phyloP scores from a whole-genome alignment of 1,140 invertebrate genomes.

The Brachionus plicatilis region DNA sequence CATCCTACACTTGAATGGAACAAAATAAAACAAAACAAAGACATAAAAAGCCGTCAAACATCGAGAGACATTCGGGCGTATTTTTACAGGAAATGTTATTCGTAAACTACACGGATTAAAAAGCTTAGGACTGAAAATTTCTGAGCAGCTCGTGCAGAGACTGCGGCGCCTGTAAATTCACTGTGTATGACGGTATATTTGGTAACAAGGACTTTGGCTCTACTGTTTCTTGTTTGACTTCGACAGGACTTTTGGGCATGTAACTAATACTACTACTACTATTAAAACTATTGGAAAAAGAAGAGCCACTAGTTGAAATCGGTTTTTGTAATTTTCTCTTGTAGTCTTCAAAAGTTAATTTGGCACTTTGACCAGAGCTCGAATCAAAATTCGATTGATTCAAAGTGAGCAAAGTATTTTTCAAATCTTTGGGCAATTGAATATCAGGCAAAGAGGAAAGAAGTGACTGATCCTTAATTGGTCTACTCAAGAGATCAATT shows the following conservation, averaged over 20 bases:
- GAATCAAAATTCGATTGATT: neutral
- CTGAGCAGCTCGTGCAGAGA: slow-evolving; percentile 34
- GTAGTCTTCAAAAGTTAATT: slow-evolving; percentile 32
- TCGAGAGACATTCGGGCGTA: neutral
- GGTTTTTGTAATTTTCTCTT: slow-evolving; percentile 29
- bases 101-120: slow-evolving; percentile 7
- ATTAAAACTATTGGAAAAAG: neutral
- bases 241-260: neutral
- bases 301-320: neutral
- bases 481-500: neutral
- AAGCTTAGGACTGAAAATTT: slow-evolving; percentile 37
- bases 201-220: neutral
- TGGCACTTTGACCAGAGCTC: neutral
- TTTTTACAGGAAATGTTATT: neutral
- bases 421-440: slow-evolving; percentile 14
- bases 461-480: neutral
- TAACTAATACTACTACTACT: neutral
- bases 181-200: slow-evolving; percentile 17
- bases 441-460: slow-evolving; percentile 2
- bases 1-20: neutral
- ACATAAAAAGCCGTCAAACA: neutral
- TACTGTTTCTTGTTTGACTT: neutral
- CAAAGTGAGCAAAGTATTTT: neutral
- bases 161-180: slow-evolving; percentile 37
- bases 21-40: neutral